Evolutionary conservation across 1,140 invertebrate genomes (phyloP).

Genomic region (Apis mellifera): Amel_HAv3.1 CM009933.2:8917001-8917500

Average conservation of each 20-base stretch:
- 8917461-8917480: neutral
- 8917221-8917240: neutral
- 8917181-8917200: neutral
- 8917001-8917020: neutral
- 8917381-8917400: too few relatives aligned
- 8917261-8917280: neutral
- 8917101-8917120: constrained; percentile 51
- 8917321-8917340: too few relatives aligned
- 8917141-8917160: constrained; percentile 3
- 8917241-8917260: neutral
- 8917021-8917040: too few relatives aligned
- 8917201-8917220: too few relatives aligned
- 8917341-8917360: too few relatives aligned
- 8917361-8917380: too few relatives aligned
- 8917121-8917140: constrained; percentile 6
- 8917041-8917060: constrained; percentile 38
- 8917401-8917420: neutral
- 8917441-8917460: neutral
- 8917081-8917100: constrained; percentile 27
- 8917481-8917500: constrained; percentile 20
- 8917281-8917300: too few relatives aligned
- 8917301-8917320: too few relatives aligned
- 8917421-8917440: neutral
- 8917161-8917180: constrained; percentile 30
- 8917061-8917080: constrained; percentile 43